Percentiles rank a stretch among this genome's conserved stretches.
Evolutionary conservation across 1,140 invertebrate species (phyloP).

Genomic region (Apis cerana): DNA sequence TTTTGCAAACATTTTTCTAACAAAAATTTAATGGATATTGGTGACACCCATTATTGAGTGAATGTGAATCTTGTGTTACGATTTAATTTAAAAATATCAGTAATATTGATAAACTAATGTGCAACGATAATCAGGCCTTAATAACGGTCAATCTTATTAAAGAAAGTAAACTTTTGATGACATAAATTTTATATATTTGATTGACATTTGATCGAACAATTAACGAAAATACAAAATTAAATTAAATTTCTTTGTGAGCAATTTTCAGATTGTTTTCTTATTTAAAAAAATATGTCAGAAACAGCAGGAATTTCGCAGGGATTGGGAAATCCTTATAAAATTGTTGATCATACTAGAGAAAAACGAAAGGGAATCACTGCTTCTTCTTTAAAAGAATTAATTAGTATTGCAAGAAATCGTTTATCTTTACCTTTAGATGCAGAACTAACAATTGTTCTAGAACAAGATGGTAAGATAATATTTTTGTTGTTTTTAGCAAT

Average conservation of each 20-base stretch:
- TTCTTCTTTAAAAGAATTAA: conserved; percentile 87
- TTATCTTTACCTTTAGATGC: conserved; percentile 79
- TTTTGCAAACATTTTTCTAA: conserved; percentile 9
- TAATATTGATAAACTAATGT: conserved; percentile 47
- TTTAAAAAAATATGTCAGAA: conserved; percentile 67
- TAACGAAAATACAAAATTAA: background rate
- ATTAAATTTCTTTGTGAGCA: background rate
- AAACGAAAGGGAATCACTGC: conserved; percentile 91
- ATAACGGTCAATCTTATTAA: conserved; percentile 36
- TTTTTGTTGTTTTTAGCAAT: conserved; percentile 23
- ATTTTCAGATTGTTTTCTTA: conserved; percentile 24
- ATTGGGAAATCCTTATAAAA: conserved; percentile 83
- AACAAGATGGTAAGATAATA: conserved; percentile 85
- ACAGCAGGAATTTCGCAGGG: conserved; percentile 66
- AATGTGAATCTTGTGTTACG: background rate
- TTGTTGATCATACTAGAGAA: conserved; percentile 87
- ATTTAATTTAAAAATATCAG: conserved; percentile 7
- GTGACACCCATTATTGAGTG: background rate
- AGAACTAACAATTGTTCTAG: conserved; percentile 88
- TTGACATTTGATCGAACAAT: background rate
- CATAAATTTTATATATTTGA: conserved; percentile 27
- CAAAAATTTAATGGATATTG: conserved; percentile 7
- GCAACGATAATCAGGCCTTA: conserved; percentile 63
- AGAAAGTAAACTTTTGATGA: conserved; percentile 30
- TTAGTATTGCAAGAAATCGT: conserved; percentile 79